Base-by-base conservation (phyloP, 1,140 invertebrate genomes). In the Pseudomyrmex pallidus region DNA sequence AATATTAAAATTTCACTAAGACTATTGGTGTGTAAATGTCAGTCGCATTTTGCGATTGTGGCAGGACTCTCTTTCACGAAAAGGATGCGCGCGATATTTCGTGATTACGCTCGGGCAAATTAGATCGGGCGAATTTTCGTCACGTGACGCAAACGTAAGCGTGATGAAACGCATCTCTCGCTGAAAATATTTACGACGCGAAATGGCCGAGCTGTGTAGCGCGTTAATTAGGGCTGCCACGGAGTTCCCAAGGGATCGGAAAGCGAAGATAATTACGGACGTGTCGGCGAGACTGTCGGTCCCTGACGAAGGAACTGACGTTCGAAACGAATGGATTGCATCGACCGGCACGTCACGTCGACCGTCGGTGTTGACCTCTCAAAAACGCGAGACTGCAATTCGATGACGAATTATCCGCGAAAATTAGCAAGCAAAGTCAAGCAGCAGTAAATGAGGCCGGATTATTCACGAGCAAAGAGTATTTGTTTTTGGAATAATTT, bases 241-340 rank as follows among this genome's bases (percentile, higher is more conserved):
- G 61, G 59, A 87, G 22, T 66, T 87, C 87, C 76, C 83, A 82
- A 88, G 83, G 87, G 87, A 85, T 68, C 54, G 52, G 83, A 74
- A 87, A 85, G 70, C 76, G 83, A 72, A 84, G 83, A 88, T 88
- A 88, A 88, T 88, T 87, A 88, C 86, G 59, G 72, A 88, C 83
- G 86, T 87, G 87, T 88, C 87, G 83, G 87, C 87, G 87, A 87
- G 77, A 88, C 74, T 82, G 86, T 87, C 86, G 87, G 70, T 82
- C 74, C 63, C 86, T 82, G 87, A 87, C 86, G 86, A 88, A 88
- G 86, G 83, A 88, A 84, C 62, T 88, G 86, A 88, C 86, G 73
- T 76, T 85, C 76, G 76, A 87, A 87, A 87, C 85, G 85, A 87
- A 87, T 87, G 86, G 85, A 87, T 87, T 84, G 73, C 85, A 87